Percentiles rank a stretch among this genome's conserved stretches.
Conservation (phyloP, 2,797 vertebrate species). For the Notamacropus eugenii region DNA sequence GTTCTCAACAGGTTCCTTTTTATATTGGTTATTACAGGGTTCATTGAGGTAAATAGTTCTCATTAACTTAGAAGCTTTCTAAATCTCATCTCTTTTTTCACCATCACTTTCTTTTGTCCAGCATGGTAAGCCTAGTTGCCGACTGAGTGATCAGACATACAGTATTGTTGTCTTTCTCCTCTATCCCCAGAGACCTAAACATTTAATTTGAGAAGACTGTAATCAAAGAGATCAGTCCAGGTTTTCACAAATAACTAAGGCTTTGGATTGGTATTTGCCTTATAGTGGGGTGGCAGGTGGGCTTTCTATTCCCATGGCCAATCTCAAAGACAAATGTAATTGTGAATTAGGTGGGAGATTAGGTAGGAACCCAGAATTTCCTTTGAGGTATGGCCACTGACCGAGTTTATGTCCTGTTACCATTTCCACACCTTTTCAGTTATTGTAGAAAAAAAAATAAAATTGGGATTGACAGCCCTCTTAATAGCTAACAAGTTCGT, state of each 20-base stretch:
- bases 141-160: background rate
- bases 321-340: conserved; percentile 8
- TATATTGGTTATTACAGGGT: background rate
- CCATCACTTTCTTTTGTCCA: background rate
- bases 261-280: conserved; percentile 18
- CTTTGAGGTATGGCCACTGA: background rate
- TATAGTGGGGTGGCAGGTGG: conserved; percentile 13
- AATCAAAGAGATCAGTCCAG: background rate
- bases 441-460: background rate
- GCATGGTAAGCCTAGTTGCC: background rate
- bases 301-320: background rate
- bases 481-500: background rate
- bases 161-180: background rate
- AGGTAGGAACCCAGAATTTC: background rate
- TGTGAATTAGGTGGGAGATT: conserved; percentile 23
- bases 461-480: background rate
- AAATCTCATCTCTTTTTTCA: background rate
- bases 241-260: background rate
- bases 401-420: background rate
- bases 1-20: background rate
- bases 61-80: background rate
- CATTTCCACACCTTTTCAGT: background rate
- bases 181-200: background rate
- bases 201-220: background rate
- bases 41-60: background rate